Evolutionary conservation across 2,888 invertebrate species (phyloP).

Genomic region (Pollenia labialis): DNA sequence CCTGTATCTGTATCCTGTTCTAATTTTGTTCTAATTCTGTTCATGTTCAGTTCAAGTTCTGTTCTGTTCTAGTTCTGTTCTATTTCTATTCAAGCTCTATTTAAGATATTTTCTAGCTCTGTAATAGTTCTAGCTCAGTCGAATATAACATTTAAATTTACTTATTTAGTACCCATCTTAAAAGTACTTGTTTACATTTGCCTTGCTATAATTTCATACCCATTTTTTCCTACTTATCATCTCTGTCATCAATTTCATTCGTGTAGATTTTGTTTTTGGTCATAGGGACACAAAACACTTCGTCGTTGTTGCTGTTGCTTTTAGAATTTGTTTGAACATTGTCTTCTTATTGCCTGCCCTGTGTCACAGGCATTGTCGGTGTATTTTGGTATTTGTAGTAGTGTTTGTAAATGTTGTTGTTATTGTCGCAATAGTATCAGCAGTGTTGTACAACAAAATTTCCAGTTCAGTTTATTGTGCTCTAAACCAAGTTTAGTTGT

Average conservation of each 20-base stretch:
- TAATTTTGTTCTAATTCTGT: no score
- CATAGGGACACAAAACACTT: constrained; percentile 13
- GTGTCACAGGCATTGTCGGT: constrained; percentile 36
- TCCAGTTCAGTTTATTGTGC: constrained; percentile 18
- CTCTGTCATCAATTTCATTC: constrained; percentile 36
- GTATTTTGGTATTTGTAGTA: constrained; percentile 17
- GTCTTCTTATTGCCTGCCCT: constrained; percentile 39
- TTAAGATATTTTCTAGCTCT: no score
- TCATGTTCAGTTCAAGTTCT: no score
- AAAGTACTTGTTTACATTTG: background rate
- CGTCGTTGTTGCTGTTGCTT: constrained; percentile 30
- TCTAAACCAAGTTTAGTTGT: constrained; percentile 77
- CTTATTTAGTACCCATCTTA: background rate
- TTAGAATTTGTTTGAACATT: constrained; percentile 29
- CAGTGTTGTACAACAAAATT: constrained; percentile 29
- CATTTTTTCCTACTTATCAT: background rate
- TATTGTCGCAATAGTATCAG: constrained; percentile 9
- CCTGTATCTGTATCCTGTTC: no score
- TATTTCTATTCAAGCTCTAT: no score
- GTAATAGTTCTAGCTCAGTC: no score
- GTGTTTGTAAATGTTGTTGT: background rate
- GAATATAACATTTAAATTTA: background rate
- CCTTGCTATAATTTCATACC: background rate
- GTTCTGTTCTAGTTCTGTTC: no score
- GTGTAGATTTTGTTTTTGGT: constrained; percentile 27